A percentile compares a stretch with the other conserved stretches of the same genome.
Evolutionary conservation across 2,113 vertebrate species (phyloP).

Genomic region (Protomyctophum bolini): DNA sequence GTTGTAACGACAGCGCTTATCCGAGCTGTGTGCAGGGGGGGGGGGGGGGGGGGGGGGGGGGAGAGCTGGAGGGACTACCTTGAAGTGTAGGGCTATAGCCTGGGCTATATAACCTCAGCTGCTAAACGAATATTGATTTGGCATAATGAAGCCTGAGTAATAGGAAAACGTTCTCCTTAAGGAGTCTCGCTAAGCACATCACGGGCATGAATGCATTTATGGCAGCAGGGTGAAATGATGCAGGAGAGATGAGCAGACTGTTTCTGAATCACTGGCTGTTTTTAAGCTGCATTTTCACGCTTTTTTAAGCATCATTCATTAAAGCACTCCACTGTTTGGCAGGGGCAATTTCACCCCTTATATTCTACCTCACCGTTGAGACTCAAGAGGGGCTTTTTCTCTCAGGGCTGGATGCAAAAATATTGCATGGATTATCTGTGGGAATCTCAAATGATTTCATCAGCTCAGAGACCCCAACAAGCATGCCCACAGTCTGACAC

Average conservation of each 20-base stretch:
- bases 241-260: slow-evolving; percentile 38
- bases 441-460: slow-evolving; percentile 27
- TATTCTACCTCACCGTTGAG: slow-evolving; percentile 4
- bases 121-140: slow-evolving; percentile 58
- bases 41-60: neutral
- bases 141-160: slow-evolving; percentile 64
- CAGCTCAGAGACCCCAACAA: slow-evolving; percentile 6
- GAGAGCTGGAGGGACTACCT: slow-evolving; percentile 13
- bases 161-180: slow-evolving; percentile 36
- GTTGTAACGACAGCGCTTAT: slow-evolving; percentile 32
- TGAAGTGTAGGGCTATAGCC: slow-evolving; percentile 21
- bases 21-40: slow-evolving; percentile 13
- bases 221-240: slow-evolving; percentile 41
- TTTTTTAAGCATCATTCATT: slow-evolving; percentile 59
- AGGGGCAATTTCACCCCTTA: slow-evolving; percentile 28
- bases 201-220: slow-evolving; percentile 40
- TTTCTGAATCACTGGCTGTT: too few species aligned
- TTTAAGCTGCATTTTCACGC: slow-evolving; percentile 40
- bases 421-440: slow-evolving; percentile 11
- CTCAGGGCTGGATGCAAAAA: neutral
- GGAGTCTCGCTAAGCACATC: slow-evolving; percentile 42
- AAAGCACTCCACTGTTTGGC: slow-evolving; percentile 7
- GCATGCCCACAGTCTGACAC: slow-evolving; percentile 33
- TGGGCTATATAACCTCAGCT: slow-evolving; percentile 21
- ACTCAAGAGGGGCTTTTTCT: slow-evolving; percentile 12